phyloP scores from a whole-genome alignment of 2,888 invertebrate genomes.

The Nomada fucata region DNA sequence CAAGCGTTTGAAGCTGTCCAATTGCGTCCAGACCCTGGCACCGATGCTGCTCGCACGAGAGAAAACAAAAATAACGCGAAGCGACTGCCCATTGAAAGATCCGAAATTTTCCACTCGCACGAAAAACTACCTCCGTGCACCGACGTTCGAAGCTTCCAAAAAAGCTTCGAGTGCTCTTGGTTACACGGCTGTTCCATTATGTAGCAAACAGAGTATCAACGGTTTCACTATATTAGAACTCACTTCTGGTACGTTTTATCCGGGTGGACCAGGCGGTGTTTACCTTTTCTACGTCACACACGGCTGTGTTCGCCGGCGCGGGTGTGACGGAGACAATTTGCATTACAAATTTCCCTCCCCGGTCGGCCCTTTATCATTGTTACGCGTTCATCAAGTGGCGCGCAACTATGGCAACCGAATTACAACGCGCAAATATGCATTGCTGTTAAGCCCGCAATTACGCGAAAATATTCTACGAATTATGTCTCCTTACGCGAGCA shows the following conservation, averaged over 20 bases:
- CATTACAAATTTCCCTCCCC: conserved; percentile 54
- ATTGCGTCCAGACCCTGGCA: neutral
- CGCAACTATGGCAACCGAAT: conserved; percentile 36
- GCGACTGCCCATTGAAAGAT: conserved; percentile 27
- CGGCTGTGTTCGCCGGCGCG: conserved; percentile 21
- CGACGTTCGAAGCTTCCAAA: conserved; percentile 38
- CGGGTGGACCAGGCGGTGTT: conserved; percentile 27
- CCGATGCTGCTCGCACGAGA: neutral
- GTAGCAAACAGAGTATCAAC: conserved; percentile 51
- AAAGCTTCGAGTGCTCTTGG: conserved; percentile 23
- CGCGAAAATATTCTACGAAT: too few species aligned
- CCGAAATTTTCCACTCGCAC: conserved; percentile 32
- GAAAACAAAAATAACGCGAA: neutral
- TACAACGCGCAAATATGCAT: neutral
- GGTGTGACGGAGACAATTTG: conserved; percentile 49
- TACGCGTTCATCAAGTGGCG: conserved; percentile 21
- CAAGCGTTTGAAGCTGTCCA: neutral
- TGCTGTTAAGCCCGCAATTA: neutral
- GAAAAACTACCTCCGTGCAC: conserved; percentile 38
- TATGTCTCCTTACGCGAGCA: too few species aligned
- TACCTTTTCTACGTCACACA: conserved; percentile 47
- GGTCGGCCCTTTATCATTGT: conserved; percentile 30
- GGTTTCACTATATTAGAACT: conserved; percentile 50
- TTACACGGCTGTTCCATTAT: conserved; percentile 50
- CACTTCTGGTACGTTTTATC: conserved; percentile 40